A percentile compares a stretch with the other conserved stretches of the same genome.
Evolutionary conservation across 2,888 invertebrate genomes (phyloP).

Genomic region (Drosophila lutescens): DNA sequence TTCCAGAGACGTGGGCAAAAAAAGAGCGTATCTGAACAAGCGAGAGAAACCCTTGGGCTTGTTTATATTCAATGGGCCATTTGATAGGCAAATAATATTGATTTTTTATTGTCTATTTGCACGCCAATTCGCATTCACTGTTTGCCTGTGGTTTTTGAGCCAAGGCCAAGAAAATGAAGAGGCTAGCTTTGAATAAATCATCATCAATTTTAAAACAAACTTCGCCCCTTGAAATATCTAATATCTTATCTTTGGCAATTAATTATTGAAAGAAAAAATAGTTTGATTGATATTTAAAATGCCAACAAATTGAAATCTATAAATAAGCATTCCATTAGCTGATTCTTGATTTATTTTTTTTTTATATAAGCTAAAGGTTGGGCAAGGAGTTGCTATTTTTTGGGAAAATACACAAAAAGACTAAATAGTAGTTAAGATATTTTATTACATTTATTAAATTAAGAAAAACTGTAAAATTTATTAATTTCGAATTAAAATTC

Average conservation of each 20-base stretch:
- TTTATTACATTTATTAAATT: too few species aligned
- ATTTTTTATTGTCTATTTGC: conserved; percentile 36
- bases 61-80: conserved; percentile 22
- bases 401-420: neutral
- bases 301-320: conserved; percentile 16
- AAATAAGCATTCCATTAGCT: neutral
- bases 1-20: conserved; percentile 38
- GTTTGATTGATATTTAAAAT: conserved; percentile 29
- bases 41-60: conserved; percentile 13
- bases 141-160: conserved; percentile 24
- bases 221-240: conserved; percentile 11
- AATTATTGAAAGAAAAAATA: conserved; percentile 12
- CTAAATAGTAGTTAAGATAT: neutral
- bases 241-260: conserved; percentile 34
- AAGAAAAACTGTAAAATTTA: neutral
- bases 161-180: conserved; percentile 33
- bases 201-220: conserved; percentile 7
- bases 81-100: conserved; percentile 55
- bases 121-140: conserved; percentile 29
- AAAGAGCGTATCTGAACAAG: neutral
- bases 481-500: neutral
- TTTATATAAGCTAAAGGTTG: neutral
- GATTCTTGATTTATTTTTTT: conserved; percentile 1
- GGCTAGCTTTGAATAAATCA: conserved; percentile 31
- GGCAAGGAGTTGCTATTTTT: neutral